Base-by-base conservation (phyloP, 2,888 invertebrate genomes). In the Invenusta paracnida region DNA sequence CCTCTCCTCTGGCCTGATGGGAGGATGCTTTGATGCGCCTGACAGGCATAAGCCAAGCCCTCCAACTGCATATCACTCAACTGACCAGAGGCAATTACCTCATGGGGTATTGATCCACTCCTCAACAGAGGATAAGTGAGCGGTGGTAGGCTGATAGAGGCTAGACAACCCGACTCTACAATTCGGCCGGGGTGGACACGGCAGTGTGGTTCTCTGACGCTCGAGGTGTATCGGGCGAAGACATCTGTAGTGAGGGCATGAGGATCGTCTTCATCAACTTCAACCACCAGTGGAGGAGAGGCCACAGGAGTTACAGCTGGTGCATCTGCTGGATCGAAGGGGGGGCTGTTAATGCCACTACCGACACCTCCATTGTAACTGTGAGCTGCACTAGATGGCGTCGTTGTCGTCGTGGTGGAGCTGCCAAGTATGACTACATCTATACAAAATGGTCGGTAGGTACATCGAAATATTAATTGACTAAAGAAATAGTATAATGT, bases 51-150 rank as follows among this genome's bases (percentile, higher is more conserved):
- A 25, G 90, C 85, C 29, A 90, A 89, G 13, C 90, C 90, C 86
- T 90, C 90, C 29, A 91, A 88, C 84, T 91, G 91, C 27, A 91
- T 88, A 88, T 90, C 89, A 87, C 90, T 90, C 30, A 91, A 88
- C 85, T 89, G 89, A 5, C 90, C 89, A 5, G 86, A 85, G 1
- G 81, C 82, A 11, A 91, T 88, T 27, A 89, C 86, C 23, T 89
- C 89, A 30, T 81, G 28, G 27, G 90, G 90, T 17, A 91, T 85
- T 23, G 89, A 88, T 2, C 73, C 73, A 5, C 17, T 17, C 48
- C 88, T 89, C 48, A 88, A 88, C 79, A 91, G 86, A 1, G 89
- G 89, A 86, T 90, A 90, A 29, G 88, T 87, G 0, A 88, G 87
- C 29, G 88, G 88, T 17, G 90, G 90, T 67, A 89, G 89, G 2